phyloP scores from a whole-genome alignment of 2,888 invertebrate species.

The Acleris laterana region DNA sequence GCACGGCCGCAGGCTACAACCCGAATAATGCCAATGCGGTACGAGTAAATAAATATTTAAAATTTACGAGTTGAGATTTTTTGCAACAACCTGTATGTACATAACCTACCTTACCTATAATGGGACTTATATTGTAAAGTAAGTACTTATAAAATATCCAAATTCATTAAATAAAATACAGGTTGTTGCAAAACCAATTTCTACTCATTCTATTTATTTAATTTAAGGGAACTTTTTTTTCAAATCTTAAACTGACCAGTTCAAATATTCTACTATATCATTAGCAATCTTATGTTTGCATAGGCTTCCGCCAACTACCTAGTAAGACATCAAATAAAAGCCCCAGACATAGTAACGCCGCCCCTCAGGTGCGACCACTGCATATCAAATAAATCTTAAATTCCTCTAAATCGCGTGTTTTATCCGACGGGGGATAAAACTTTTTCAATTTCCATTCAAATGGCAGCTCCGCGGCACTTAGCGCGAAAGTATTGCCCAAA shows the following conservation, averaged over 20 bases:
- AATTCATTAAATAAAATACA: too few relatives aligned
- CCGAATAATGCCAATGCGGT: slow-evolving; percentile 24
- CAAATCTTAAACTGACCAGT: too few relatives aligned
- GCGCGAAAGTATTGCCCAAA: slow-evolving; percentile 56
- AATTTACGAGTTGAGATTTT: slow-evolving; percentile 8
- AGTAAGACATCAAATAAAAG: too few relatives aligned
- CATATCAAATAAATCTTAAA: slow-evolving; percentile 49
- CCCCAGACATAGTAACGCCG: slow-evolving; percentile 4
- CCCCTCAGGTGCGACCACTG: slow-evolving; percentile 19
- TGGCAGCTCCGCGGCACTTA: slow-evolving; percentile 58
- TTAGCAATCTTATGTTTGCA: too few relatives aligned
- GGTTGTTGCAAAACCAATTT: too few relatives aligned
- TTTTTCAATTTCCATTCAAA: slow-evolving; percentile 78
- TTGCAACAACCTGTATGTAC: neutral
- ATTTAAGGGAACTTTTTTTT: too few relatives aligned
- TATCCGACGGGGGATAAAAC: slow-evolving; percentile 61
- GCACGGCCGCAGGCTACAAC: slow-evolving; percentile 34
- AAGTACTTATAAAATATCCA: too few relatives aligned
- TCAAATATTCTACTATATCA: too few relatives aligned
- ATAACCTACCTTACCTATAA: neutral
- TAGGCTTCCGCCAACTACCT: too few relatives aligned
- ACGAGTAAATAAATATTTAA: slow-evolving; percentile 23
- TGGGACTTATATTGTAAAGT: too few relatives aligned
- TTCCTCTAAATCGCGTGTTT: slow-evolving; percentile 58
- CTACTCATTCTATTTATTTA: too few relatives aligned